Conservation (phyloP, 2,113 vertebrate species). For the Oryzias curvinotus region DNA sequence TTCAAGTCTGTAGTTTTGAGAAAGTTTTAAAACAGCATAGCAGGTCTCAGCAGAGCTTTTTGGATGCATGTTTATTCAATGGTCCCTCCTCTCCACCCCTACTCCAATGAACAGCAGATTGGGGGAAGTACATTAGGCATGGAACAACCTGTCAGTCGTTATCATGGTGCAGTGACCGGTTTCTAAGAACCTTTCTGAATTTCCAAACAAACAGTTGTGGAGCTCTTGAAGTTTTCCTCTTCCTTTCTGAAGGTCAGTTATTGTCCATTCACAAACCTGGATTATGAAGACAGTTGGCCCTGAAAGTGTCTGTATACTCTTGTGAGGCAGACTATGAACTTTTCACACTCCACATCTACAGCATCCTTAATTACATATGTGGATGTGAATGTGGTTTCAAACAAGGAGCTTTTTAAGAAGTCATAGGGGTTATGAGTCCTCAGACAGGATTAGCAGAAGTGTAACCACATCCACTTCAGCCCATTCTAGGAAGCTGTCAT, state of each 20-base stretch:
- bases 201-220: too few species aligned
- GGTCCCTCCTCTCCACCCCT: not conserved
- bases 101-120: slow-evolving; percentile 1
- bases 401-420: slow-evolving; percentile 1
- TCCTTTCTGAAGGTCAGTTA: not conserved
- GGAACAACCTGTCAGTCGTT: too few species aligned
- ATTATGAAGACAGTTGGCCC: not conserved
- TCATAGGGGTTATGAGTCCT: not conserved
- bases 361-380: slow-evolving; percentile 13
- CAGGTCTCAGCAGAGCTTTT: slow-evolving; percentile 8
- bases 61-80: not conserved
- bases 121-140: not conserved
- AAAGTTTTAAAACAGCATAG: not conserved
- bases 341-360: slow-evolving; percentile 7
- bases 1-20: too few species aligned
- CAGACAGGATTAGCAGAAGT: slow-evolving; percentile 53
- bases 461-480: slow-evolving; percentile 40
- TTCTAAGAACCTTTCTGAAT: too few species aligned
- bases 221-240: not conserved
- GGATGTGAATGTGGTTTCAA: not conserved
- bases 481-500: slow-evolving; percentile 63
- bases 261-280: too few species aligned
- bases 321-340: slow-evolving; percentile 17
- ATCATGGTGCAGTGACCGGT: too few species aligned
- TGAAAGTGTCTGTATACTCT: slow-evolving; percentile 21